Conservation (phyloP, 1,140 invertebrate genomes). For the Andricus grossulariae region DNA sequence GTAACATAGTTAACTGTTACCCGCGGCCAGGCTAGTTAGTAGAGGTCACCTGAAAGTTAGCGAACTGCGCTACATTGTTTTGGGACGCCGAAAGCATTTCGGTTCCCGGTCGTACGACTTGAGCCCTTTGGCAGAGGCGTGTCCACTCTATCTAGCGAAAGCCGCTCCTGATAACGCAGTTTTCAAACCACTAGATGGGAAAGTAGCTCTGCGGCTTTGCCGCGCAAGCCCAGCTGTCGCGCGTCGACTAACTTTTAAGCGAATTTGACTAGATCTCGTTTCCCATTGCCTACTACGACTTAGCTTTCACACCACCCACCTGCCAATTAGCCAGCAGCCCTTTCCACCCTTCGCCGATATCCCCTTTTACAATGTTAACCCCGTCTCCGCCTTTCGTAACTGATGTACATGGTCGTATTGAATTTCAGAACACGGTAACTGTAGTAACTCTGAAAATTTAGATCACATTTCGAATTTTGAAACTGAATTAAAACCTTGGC, state of each 20-base stretch:
- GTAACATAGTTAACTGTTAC: constrained; percentile 67
- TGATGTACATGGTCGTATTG: too few relatives aligned
- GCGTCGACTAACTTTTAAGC: constrained; percentile 60
- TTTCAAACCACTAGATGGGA: constrained; percentile 60
- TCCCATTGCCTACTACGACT: constrained; percentile 45
- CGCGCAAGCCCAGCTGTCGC: constrained; percentile 20
- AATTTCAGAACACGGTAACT: too few relatives aligned
- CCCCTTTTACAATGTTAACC: constrained; percentile 17
- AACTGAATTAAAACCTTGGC: not conserved
- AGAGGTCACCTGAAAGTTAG: constrained; percentile 65
- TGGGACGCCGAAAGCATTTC: constrained; percentile 66
- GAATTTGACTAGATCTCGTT: constrained; percentile 64
- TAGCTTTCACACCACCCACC: constrained; percentile 32
- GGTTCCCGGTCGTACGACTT: constrained; percentile 40
- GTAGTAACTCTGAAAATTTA: too few relatives aligned
- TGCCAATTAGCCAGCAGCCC: constrained; percentile 48
- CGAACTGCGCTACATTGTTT: constrained; percentile 62
- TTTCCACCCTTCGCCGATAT: constrained; percentile 1
- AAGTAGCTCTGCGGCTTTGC: constrained; percentile 63
- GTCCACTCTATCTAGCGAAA: not conserved
- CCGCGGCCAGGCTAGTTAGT: constrained; percentile 62
- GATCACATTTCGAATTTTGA: not conserved
- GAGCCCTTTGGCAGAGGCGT: not conserved
- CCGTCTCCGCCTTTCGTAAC: not conserved
- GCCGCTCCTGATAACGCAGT: constrained; percentile 57